Conservation (phyloP, 2,113 vertebrate species). For the Anolis carolinensis region DNA sequence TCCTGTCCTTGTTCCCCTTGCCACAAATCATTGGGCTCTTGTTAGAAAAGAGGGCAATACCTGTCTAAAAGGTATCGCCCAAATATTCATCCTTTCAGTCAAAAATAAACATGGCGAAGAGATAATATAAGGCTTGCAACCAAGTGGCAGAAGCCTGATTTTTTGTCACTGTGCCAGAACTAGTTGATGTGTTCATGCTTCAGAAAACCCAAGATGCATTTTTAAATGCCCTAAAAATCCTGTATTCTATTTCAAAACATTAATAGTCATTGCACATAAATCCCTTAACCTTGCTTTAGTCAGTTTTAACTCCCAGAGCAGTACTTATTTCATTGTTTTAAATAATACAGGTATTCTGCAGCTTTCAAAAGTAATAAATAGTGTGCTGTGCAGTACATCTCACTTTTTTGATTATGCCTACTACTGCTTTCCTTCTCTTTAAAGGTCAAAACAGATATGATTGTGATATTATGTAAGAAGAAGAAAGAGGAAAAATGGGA, state of each 20-base stretch:
- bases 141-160: neutral
- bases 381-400: neutral
- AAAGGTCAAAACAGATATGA: conserved; percentile 93
- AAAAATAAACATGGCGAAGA: neutral
- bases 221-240: neutral
- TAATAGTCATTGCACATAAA: neutral
- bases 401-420: neutral
- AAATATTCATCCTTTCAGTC: neutral
- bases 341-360: neutral
- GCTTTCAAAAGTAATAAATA: neutral
- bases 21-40: neutral
- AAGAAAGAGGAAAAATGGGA: conserved; percentile 90
- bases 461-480: conserved; percentile 94
- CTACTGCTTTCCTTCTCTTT: conserved; percentile 3
- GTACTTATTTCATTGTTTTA: neutral
- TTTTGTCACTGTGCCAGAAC: neutral
- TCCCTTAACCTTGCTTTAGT: neutral
- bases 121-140: neutral
- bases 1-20: neutral
- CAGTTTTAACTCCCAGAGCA: too few relatives aligned
- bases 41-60: neutral
- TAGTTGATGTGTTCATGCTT: neutral
- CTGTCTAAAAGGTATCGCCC: neutral
- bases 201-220: too few relatives aligned
- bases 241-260: neutral